Conservation (phyloP, 2,888 invertebrate genomes). For the Amorpha juglandis region DNA sequence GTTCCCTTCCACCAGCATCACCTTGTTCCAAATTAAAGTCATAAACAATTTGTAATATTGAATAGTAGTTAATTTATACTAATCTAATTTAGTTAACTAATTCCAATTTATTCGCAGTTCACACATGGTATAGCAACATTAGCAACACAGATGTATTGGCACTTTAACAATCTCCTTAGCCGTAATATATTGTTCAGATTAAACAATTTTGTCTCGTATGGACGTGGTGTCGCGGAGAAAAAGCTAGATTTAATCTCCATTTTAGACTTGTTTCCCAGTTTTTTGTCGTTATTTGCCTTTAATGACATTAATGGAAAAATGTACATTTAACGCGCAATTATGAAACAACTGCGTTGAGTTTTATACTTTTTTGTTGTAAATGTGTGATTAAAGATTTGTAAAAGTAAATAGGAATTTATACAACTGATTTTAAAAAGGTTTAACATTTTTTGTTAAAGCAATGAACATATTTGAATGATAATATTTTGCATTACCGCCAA, state of each 20-base stretch:
- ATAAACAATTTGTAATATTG: too few species aligned
- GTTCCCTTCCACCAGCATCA: too few species aligned
- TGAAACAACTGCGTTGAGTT: constrained; percentile 12
- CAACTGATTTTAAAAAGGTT: background rate
- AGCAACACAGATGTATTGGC: constrained; percentile 40
- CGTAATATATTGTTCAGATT: constrained; percentile 52
- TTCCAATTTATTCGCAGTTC: background rate
- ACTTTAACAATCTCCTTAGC: constrained; percentile 67
- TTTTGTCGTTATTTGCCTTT: constrained; percentile 24
- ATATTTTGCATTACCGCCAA: background rate
- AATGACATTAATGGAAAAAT: constrained; percentile 22
- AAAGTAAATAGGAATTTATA: constrained; percentile 1
- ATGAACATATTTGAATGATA: background rate
- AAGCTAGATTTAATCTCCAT: constrained; percentile 31
- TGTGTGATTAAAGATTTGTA: constrained; percentile 4
- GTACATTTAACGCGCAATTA: constrained; percentile 7
- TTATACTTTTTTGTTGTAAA: constrained; percentile 8
- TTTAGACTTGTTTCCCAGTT: constrained; percentile 22
- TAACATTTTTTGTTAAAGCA: background rate
- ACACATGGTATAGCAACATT: constrained; percentile 20
- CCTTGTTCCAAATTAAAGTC: background rate
- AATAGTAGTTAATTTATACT: background rate
- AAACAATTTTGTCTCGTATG: constrained; percentile 47
- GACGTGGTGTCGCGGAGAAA: constrained; percentile 37
- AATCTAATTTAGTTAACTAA: background rate